These are phyloP conservation scores for Nebria brevicollis DNA, from an alignment of 2,888 invertebrate species.

Conservation along the genomic window DNA sequence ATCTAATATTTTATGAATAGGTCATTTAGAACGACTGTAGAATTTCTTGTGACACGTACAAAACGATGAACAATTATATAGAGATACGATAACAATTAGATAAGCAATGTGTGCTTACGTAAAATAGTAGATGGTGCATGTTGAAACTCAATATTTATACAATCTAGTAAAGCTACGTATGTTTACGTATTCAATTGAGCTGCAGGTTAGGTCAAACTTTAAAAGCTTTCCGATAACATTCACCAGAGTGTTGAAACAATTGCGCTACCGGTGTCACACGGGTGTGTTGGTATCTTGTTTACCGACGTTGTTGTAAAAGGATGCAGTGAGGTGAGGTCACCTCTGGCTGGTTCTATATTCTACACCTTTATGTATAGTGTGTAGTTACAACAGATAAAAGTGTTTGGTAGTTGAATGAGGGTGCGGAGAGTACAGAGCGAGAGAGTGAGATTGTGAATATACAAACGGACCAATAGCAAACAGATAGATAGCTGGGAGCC, in stretches of 20 bases:
- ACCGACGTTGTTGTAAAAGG: not conserved
- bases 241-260: not conserved
- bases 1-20: too few species aligned
- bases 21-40: too few species aligned
- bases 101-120: not conserved
- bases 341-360: not conserved
- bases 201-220: constrained; percentile 11
- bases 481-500: not conserved
- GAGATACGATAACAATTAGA: too few species aligned
- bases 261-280: constrained; percentile 10
- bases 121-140: not conserved
- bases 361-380: constrained; percentile 1
- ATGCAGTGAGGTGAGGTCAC: not conserved
- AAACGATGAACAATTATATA: too few species aligned
- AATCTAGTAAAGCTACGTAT: not conserved
- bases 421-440: not conserved
- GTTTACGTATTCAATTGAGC: constrained; percentile 7
- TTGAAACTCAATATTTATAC: not conserved
- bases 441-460: not conserved
- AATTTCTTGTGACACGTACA: too few species aligned
- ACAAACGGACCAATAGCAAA: constrained; percentile 10
- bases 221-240: constrained; percentile 15
- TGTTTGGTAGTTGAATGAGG: not conserved
- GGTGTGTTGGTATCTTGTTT: not conserved
- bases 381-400: constrained; percentile 1